These are phyloP conservation scores for Anoura caudifer DNA, from an alignment of 2,113 vertebrate species.

Conservation along the genomic window DNA sequence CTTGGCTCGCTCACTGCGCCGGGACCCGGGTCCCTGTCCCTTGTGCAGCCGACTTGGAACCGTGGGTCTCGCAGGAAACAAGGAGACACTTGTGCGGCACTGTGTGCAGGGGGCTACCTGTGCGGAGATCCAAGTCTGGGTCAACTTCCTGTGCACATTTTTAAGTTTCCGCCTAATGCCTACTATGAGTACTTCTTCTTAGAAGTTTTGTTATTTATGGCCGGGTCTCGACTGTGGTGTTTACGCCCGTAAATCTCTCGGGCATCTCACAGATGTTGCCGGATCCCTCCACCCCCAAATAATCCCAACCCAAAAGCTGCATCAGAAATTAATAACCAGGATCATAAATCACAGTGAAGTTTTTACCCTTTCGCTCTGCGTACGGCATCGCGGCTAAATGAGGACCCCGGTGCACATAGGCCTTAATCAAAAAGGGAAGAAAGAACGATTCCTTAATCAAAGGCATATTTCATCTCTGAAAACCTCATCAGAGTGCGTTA, in stretches of 20 bases:
- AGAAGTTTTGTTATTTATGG: constrained; percentile 55
- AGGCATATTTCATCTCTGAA: constrained; percentile 70
- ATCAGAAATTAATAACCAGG: constrained; percentile 71
- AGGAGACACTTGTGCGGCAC: rapidly evolving
- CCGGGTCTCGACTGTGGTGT: constrained; percentile 41
- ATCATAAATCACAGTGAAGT: constrained; percentile 68
- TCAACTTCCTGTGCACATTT: not conserved
- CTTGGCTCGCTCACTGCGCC: not conserved
- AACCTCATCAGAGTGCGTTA: constrained; percentile 25
- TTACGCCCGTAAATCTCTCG: constrained; percentile 38
- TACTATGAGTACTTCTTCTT: not conserved
- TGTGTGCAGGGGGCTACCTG: rapidly evolving
- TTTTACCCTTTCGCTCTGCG: constrained; percentile 55
- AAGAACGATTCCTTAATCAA: constrained; percentile 56
- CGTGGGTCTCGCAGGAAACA: rapidly evolving
- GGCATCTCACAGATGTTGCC: not conserved
- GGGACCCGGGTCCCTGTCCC: not conserved
- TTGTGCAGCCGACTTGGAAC: not conserved
- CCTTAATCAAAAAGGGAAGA: constrained; percentile 35
- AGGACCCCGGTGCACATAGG: constrained; percentile 1
- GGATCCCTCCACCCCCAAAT: constrained; percentile 63
- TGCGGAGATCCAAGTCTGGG: not conserved
- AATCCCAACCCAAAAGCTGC: constrained; percentile 65
- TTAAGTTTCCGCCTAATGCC: not conserved
- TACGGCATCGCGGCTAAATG: constrained; percentile 14